phyloP scores from a whole-genome alignment of 2,888 invertebrate species.

The Cynaeus angustus region DNA sequence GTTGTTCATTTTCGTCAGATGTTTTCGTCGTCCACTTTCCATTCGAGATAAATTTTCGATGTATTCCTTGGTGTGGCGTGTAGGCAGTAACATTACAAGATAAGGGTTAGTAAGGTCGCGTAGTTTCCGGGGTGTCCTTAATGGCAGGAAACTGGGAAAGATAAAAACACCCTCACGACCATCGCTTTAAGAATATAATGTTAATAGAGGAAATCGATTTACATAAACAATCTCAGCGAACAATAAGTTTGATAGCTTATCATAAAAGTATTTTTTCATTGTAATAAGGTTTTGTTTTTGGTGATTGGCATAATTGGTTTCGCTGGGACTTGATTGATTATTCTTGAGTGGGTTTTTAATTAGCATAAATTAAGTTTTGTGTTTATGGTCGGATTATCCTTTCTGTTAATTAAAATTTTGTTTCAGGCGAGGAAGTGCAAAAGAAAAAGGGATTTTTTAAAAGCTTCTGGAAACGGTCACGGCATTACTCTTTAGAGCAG shows the following conservation, averaged over 20 bases:
- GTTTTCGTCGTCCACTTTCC: slow-evolving; percentile 16
- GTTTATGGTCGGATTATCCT: background rate
- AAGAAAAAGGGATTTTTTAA: slow-evolving; percentile 93
- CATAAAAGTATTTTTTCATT: slow-evolving; percentile 20
- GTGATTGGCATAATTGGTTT: slow-evolving; percentile 32
- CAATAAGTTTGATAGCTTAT: slow-evolving; percentile 33
- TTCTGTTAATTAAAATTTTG: slow-evolving; percentile 41
- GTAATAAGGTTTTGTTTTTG: slow-evolving; percentile 36
- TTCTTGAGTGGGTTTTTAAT: slow-evolving; percentile 5
- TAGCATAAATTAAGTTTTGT: background rate
- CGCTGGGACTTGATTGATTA: slow-evolving; percentile 18
- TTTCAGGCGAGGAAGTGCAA: slow-evolving; percentile 81
- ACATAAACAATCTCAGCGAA: slow-evolving; percentile 18
- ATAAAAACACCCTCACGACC: slow-evolving; percentile 13
- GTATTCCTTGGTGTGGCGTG: background rate
- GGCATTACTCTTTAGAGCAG: slow-evolving; percentile 90
- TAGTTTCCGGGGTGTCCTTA: slow-evolving; percentile 14
- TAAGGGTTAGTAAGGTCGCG: slow-evolving; percentile 23
- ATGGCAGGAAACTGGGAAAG: slow-evolving; percentile 8
- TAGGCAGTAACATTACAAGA: slow-evolving; percentile 12
- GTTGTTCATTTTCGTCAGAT: slow-evolving; percentile 20
- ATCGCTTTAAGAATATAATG: background rate
- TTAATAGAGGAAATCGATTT: slow-evolving; percentile 20
- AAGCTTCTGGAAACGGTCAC: slow-evolving; percentile 90
- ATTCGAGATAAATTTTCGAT: slow-evolving; percentile 7